phyloP scores from a whole-genome alignment of 2,888 invertebrate genomes.

The Thymelicus acteon region DNA sequence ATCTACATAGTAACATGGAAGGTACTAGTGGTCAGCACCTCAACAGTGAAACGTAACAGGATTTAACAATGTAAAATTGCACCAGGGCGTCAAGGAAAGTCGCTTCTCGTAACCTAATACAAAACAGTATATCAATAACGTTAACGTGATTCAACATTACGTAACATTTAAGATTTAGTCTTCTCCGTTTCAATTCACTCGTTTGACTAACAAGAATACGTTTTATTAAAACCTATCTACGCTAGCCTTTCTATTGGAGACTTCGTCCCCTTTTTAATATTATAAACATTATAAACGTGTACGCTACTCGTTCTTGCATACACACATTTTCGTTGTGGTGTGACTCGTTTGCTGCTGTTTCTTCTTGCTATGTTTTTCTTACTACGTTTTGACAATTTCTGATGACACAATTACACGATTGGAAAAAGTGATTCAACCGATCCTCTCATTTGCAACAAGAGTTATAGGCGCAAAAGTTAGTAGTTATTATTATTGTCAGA shows the following conservation, averaged over 20 bases:
- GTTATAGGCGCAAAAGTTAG: conserved; percentile 60
- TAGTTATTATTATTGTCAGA: conserved; percentile 76
- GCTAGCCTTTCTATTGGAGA: conserved; percentile 82
- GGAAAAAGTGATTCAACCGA: conserved; percentile 30
- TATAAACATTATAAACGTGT: conserved; percentile 75
- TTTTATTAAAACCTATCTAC: conserved; percentile 79
- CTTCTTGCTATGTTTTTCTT: no score
- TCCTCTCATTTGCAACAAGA: conserved; percentile 49
- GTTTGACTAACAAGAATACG: conserved; percentile 76
- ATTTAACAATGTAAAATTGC: conserved; percentile 54
- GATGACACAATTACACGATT: conserved; percentile 10
- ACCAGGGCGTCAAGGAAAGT: conserved; percentile 44
- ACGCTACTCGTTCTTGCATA: conserved; percentile 53
- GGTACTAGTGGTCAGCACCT: conserved; percentile 51
- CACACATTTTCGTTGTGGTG: conserved; percentile 43
- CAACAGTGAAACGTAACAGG: conserved; percentile 47
- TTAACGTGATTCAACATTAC: conserved; percentile 80
- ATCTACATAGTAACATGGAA: conserved; percentile 57
- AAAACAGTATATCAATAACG: conserved; percentile 74
- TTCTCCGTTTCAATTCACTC: conserved; percentile 83
- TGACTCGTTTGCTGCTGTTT: no score
- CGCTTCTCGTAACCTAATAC: conserved; percentile 60
- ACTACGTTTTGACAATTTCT: conserved; percentile 13
- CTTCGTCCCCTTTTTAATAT: conserved; percentile 77
- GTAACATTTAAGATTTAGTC: conserved; percentile 82